phyloP scores from a whole-genome alignment of 2,888 invertebrate genomes.

The Aphodius granarius region DNA sequence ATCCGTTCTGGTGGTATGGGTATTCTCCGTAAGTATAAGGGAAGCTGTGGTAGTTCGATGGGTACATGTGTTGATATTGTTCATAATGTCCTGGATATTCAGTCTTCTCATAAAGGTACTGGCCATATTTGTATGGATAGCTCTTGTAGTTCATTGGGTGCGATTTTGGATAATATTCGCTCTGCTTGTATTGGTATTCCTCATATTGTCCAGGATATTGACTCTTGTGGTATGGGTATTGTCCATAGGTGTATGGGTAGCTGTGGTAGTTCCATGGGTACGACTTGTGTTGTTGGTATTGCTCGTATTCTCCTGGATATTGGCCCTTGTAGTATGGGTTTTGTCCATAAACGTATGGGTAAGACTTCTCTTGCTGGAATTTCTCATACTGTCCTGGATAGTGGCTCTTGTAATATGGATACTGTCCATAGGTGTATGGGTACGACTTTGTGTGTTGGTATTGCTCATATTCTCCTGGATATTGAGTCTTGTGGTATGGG shows the following conservation, averaged over 20 bases:
- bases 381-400: not conserved
- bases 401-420: not conserved
- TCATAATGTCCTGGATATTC: not conserved
- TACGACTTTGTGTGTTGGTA: too few species aligned
- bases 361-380: not conserved
- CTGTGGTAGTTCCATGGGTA: conserved; percentile 1
- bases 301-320: not conserved
- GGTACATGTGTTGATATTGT: not conserved
- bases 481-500: not conserved
- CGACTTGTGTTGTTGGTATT: not conserved
- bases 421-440: too few species aligned
- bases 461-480: too few species aligned
- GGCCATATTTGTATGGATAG: not conserved
- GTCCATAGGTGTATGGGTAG: not conserved
- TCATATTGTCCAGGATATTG: not conserved
- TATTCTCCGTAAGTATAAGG: not conserved
- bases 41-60: not conserved
- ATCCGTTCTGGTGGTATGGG: not conserved
- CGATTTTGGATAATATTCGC: not conserved
- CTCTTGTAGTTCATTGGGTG: not conserved
- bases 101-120: not conserved
- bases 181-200: not conserved
- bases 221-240: not conserved
- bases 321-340: not conserved
- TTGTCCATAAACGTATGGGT: not conserved